These are phyloP conservation scores for Cloeon dipterum DNA, from an alignment of 2,888 invertebrate species.

Conservation along the genomic window DNA sequence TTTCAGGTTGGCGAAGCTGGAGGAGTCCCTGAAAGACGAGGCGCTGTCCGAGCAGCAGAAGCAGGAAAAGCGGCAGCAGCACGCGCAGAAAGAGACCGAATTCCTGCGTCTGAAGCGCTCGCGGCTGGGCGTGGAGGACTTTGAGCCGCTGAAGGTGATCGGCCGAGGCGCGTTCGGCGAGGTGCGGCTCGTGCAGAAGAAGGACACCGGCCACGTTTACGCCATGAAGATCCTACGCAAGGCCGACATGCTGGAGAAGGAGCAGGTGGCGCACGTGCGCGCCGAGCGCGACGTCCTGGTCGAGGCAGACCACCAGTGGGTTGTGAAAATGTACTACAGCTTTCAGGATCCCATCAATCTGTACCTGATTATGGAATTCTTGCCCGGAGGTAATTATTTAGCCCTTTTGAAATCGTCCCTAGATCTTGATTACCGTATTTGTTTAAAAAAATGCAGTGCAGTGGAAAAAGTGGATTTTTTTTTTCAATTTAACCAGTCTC, in stretches of 20 bases:
- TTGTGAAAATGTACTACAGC: slow-evolving; percentile 99
- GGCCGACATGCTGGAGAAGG: slow-evolving; percentile 97
- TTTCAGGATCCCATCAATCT: slow-evolving; percentile 96
- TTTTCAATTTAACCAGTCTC: no score
- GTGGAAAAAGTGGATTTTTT: no score
- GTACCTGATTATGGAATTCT: slow-evolving; percentile 99
- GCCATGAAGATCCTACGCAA: slow-evolving; percentile 99
- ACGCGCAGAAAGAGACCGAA: slow-evolving; percentile 97
- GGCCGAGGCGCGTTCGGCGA: slow-evolving; percentile 86
- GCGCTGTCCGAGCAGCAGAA: slow-evolving; percentile 85
- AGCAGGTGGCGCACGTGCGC: slow-evolving; percentile 92
- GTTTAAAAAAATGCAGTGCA: no score
- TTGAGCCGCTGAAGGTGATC: slow-evolving; percentile 82
- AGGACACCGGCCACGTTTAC: slow-evolving; percentile 98
- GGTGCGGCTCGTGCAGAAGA: slow-evolving; percentile 95
- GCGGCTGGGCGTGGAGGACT: slow-evolving; percentile 90
- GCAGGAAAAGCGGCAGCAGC: slow-evolving; percentile 79
- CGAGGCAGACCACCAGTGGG: slow-evolving; percentile 99
- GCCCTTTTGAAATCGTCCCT: no score
- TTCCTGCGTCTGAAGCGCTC: slow-evolving; percentile 90
- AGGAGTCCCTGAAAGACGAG: slow-evolving; percentile 91
- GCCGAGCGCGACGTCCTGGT: slow-evolving; percentile 96
- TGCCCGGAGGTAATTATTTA: slow-evolving; percentile 66
- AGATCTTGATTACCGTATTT: no score
- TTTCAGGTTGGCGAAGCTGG: slow-evolving; percentile 63